A percentile compares a stretch with the other conserved stretches of the same genome.
Evolutionary conservation across 2,888 invertebrate genomes (phyloP).

Genomic region (Ryuthela nishihirai): DNA sequence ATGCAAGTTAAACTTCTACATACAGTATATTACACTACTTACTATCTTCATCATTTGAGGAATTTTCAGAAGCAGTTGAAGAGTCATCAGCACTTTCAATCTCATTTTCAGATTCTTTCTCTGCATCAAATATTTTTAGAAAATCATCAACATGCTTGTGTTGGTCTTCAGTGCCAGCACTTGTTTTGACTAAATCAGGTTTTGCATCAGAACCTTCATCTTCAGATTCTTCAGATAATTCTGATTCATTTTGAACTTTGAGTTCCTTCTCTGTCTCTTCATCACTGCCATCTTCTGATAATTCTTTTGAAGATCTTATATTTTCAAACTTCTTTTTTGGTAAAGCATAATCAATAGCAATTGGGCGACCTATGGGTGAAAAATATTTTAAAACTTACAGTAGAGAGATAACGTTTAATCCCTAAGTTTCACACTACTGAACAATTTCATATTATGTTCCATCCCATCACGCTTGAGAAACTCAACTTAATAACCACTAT

Average conservation of each 20-base stretch:
- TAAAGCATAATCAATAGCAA: constrained; percentile 36
- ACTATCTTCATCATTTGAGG: no score
- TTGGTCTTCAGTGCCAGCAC: neutral
- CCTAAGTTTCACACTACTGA: neutral
- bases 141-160: no score
- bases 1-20: no score
- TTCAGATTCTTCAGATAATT: constrained; percentile 14
- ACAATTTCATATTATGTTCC: no score
- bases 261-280: no score
- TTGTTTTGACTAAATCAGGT: neutral
- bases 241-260: neutral
- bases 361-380: constrained; percentile 13
- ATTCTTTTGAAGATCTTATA: neutral
- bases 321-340: constrained; percentile 9
- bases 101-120: no score
- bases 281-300: no score
- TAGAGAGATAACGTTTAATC: neutral
- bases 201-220: neutral
- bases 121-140: no score
- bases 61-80: no score
- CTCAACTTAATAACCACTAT: neutral
- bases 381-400: neutral
- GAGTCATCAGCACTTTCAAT: no score
- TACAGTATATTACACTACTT: no score
- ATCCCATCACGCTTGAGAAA: no score